These are phyloP conservation scores for Alectoris magna DNA, from an alignment of 2,797 vertebrate species.

Conservation along the genomic window DNA sequence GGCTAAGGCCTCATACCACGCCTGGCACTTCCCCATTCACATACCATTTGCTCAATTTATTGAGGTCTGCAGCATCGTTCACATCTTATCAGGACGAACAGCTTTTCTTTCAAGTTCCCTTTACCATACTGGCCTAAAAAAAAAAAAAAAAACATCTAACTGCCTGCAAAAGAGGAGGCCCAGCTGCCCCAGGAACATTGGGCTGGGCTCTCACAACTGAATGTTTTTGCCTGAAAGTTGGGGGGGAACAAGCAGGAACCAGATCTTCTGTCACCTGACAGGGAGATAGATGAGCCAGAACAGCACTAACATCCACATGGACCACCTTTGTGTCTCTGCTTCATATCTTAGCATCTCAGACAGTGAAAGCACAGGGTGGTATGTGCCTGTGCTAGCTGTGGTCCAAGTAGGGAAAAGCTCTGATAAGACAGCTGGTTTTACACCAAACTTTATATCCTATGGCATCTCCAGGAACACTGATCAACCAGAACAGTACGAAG, in stretches of 20 bases:
- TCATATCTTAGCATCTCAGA: neutral
- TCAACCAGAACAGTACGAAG: neutral
- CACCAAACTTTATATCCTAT: neutral
- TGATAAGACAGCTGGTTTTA: neutral
- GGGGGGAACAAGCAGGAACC: neutral
- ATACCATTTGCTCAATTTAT: rapidly evolving
- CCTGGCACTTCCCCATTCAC: neutral
- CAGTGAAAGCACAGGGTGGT: rapidly evolving
- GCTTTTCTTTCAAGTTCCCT: neutral
- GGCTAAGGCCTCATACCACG: neutral
- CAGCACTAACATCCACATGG: neutral
- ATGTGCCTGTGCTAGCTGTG: rapidly evolving
- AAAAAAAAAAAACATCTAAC: neutral
- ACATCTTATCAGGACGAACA: neutral
- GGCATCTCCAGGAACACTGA: neutral
- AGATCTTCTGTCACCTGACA: conserved; percentile 23
- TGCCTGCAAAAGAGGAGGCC: neutral
- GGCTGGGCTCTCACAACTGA: neutral
- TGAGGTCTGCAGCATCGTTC: neutral
- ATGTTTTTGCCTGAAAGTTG: neutral
- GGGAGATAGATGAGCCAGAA: conserved; percentile 52
- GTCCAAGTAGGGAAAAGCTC: neutral
- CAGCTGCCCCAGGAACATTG: neutral
- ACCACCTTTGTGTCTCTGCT: neutral
- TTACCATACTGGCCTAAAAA: neutral